Percentiles rank a stretch among this genome's conserved stretches.
These are phyloP conservation scores for Telenomus remus DNA, from an alignment of 1,140 invertebrate species.

Conservation along the genomic window DNA sequence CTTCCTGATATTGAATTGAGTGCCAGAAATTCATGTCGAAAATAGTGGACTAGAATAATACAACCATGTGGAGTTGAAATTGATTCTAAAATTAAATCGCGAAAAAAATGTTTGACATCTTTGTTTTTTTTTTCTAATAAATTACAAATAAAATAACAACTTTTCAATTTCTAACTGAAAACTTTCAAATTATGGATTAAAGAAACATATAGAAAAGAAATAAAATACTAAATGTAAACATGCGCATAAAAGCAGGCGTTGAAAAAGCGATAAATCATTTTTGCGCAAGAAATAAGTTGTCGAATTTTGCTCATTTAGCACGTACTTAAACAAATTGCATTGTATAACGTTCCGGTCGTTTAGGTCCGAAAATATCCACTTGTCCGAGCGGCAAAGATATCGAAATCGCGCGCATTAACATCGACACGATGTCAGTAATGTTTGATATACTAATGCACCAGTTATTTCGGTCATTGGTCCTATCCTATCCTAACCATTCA, in stretches of 20 bases:
- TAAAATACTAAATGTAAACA: too few species aligned
- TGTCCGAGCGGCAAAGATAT: constrained; percentile 33
- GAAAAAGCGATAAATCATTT: constrained; percentile 9
- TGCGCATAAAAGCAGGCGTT: neutral
- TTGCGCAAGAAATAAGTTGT: constrained; percentile 11
- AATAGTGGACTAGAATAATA: constrained; percentile 21
- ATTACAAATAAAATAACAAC: too few species aligned
- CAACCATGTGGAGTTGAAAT: constrained; percentile 4
- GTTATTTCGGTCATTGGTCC: constrained; percentile 37
- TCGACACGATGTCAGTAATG: constrained; percentile 46
- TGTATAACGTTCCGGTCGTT: constrained; percentile 35
- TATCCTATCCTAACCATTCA: constrained; percentile 23
- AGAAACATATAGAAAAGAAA: too few species aligned
- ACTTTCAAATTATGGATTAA: too few species aligned
- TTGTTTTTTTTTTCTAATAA: too few species aligned
- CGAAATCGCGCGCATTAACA: constrained; percentile 43
- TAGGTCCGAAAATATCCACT: constrained; percentile 50
- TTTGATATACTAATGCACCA: constrained; percentile 48
- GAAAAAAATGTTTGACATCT: too few species aligned
- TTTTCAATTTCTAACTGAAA: too few species aligned
- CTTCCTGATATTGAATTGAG: constrained; percentile 21
- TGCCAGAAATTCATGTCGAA: constrained; percentile 25
- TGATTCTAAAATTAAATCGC: constrained; percentile 1
- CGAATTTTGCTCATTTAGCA: constrained; percentile 35
- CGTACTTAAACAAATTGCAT: constrained; percentile 49